Base-by-base conservation (phyloP, 2,113 vertebrate species). In the Deroptyus accipitrinus region DNA sequence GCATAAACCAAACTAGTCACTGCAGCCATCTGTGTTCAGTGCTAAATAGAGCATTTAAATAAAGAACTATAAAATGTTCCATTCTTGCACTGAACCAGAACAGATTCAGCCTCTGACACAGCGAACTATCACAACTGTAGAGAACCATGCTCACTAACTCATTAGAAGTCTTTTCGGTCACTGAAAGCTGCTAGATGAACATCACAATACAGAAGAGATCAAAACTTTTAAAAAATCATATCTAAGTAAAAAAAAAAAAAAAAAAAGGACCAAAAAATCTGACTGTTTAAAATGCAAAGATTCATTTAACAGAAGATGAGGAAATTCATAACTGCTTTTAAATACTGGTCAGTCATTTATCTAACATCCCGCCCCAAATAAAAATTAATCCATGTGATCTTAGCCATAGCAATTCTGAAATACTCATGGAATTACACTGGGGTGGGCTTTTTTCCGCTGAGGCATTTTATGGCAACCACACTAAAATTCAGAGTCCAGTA, bases 361-460 rank as follows among this genome's bases (percentile, higher is more conserved):
- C n/a, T 37, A 49, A 51, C 16, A 48, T 8, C 1, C 4, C 20
- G 10, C 17, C 14, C 17, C n/a, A 86, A 81, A 51, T 12, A 66
- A 64, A 79, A 54, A 70, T 25, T 37, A 81, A 28, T 19, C 11
- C 18, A 52, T 2, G 11, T 31, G 19, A 54, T 33, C 25, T 77
- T 10, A 88, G 44, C 22, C 23, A 24, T 3, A 44, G 57, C 37
- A 46, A 41, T 42, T 59, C n/a, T 74, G 63, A 67, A 74, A 70
- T 14, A 13, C 67, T 5, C 28, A 74, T 7, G 48, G 20, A 66
- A 62, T 30, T 87, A 61, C 33, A 76, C 0, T 20, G 17, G 11
- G 8, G 30, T 3, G 13, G 2, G 0, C 4, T 19, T 19, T 27
- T 8, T 8, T 2, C 1, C 2, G 12, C 2, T 13, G 48, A 49